Conservation (phyloP, 2,888 invertebrate genomes). For the Dendrolimus houi region DNA sequence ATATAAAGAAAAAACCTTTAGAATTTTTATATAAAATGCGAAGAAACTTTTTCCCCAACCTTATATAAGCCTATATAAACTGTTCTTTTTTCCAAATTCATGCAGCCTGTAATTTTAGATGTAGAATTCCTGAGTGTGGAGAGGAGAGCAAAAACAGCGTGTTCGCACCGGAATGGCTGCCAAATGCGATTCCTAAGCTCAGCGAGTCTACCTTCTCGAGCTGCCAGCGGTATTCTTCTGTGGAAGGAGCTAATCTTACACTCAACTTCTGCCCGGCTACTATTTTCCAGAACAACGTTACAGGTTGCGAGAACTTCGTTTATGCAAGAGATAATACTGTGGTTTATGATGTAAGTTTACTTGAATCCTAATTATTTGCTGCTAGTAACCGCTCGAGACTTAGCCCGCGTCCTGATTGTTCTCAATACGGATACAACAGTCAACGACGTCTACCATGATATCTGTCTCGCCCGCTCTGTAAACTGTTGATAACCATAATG, state of each 20-base stretch:
- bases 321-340: slow-evolving; percentile 50
- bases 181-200: slow-evolving; percentile 49
- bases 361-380: background rate
- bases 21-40: no score
- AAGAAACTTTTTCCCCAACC: no score
- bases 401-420: no score
- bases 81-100: no score
- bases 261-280: slow-evolving; percentile 35
- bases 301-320: slow-evolving; percentile 39
- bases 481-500: no score
- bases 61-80: no score
- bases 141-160: slow-evolving; percentile 34
- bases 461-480: no score
- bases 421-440: no score
- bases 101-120: slow-evolving; percentile 32
- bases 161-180: slow-evolving; percentile 57
- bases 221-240: slow-evolving; percentile 54
- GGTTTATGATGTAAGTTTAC: slow-evolving; percentile 49
- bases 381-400: no score
- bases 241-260: slow-evolving; percentile 27
- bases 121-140: slow-evolving; percentile 70
- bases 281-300: slow-evolving; percentile 25
- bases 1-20: no score
- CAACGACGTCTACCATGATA: no score
- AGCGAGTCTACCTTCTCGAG: slow-evolving; percentile 41